phyloP scores from a whole-genome alignment of 2,797 vertebrate species.

The Tinamus major region DNA sequence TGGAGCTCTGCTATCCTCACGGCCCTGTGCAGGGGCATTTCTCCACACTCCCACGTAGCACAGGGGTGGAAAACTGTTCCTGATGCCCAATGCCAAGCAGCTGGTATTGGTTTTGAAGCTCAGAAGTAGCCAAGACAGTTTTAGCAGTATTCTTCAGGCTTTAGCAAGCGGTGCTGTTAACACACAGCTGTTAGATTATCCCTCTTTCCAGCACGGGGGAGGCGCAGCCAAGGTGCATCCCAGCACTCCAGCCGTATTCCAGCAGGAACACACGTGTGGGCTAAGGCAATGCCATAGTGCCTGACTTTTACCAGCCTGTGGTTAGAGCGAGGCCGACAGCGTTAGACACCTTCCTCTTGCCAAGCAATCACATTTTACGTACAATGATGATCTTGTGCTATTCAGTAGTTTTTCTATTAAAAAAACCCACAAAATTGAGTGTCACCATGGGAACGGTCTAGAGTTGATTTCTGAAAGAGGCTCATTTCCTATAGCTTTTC shows the following conservation, averaged over 20 bases:
- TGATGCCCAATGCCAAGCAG: not conserved
- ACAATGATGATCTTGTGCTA: conserved; percentile 6
- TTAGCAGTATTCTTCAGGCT: not conserved
- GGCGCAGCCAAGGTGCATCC: not conserved
- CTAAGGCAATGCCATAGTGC: not conserved
- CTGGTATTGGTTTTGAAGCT: not conserved
- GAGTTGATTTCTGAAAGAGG: conserved; percentile 60
- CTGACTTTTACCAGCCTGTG: not conserved
- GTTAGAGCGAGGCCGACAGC: not conserved
- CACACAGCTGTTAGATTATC: not conserved
- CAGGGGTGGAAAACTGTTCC: not conserved
- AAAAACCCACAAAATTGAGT: not conserved
- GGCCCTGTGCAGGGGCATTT: fast-evolving
- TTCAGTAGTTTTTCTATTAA: not conserved
- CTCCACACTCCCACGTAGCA: not conserved
- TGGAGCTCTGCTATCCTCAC: not conserved
- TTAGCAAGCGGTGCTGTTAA: not conserved
- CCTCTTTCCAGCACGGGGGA: not conserved
- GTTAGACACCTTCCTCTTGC: not conserved
- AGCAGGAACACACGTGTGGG: not conserved
- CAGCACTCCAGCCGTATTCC: not conserved
- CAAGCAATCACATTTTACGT: conserved; percentile 11
- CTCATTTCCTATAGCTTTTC: conserved; percentile 44
- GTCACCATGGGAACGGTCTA: conserved; percentile 58
- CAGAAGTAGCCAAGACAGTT: not conserved